Evolutionary conservation across 2,888 invertebrate species (phyloP).

Genomic region (Thelaira solivaga): DNA sequence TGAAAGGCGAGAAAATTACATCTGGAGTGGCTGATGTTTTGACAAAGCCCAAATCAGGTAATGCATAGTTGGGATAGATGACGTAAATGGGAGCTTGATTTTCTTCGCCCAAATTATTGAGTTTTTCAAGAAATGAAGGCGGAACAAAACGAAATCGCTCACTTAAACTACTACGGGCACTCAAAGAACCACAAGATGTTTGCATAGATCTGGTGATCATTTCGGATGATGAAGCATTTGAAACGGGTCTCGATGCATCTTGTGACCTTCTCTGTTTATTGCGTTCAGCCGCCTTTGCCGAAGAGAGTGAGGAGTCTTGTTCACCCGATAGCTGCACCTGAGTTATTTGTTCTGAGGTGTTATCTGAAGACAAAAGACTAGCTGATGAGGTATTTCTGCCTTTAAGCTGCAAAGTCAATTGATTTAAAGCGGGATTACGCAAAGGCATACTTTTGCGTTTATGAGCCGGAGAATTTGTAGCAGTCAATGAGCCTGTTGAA

Average conservation of each 20-base stretch:
- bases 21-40: constrained; percentile 78
- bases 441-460: constrained; percentile 74
- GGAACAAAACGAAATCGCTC: constrained; percentile 82
- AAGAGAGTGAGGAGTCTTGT: constrained; percentile 56
- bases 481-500: constrained; percentile 70
- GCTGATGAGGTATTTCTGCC: constrained; percentile 73
- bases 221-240: constrained; percentile 73
- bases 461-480: constrained; percentile 73
- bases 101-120: constrained; percentile 81
- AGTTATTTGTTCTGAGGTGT: constrained; percentile 74
- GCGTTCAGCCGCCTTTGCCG: constrained; percentile 59
- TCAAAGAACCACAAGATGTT: constrained; percentile 78
- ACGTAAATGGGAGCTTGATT: constrained; percentile 88
- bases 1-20: constrained; percentile 83
- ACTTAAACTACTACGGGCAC: constrained; percentile 73
- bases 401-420: constrained; percentile 69
- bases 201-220: constrained; percentile 87
- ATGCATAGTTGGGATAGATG: constrained; percentile 92
- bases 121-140: constrained; percentile 83
- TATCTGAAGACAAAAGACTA: constrained; percentile 75
- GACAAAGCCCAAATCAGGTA: constrained; percentile 92
- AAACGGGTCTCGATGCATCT: constrained; percentile 65
- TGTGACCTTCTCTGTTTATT: constrained; percentile 60
- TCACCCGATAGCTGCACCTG: constrained; percentile 69
- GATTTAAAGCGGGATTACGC: constrained; percentile 74